Evolutionary conservation across 2,113 vertebrate species (phyloP).

Genomic region (Scortum barcoo): DNA sequence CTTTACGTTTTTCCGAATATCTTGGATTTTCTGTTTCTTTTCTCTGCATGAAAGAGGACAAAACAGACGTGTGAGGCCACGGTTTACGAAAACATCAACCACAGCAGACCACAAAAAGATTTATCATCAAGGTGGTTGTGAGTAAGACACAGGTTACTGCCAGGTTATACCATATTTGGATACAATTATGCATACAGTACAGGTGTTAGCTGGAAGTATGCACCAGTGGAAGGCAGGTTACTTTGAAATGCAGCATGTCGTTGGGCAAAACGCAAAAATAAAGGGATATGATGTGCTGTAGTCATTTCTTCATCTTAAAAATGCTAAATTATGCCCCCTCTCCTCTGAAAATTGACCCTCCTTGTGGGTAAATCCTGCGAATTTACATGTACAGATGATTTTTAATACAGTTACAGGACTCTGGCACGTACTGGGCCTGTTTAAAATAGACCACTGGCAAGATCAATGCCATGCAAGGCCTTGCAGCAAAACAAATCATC

Average conservation of each 20-base stretch:
- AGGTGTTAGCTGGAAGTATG: not conserved
- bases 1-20: slow-evolving; percentile 99
- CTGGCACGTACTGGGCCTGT: slow-evolving; percentile 63
- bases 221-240: not conserved
- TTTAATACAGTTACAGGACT: slow-evolving; percentile 55
- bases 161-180: slow-evolving; percentile 25
- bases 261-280: not conserved
- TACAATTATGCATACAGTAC: slow-evolving; percentile 21
- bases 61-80: slow-evolving; percentile 28
- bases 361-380: not conserved
- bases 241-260: not conserved
- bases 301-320: slow-evolving; percentile 13
- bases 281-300: not conserved
- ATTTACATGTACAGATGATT: slow-evolving; percentile 5
- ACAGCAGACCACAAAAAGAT: slow-evolving; percentile 29
- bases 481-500: slow-evolving; percentile 82
- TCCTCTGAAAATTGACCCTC: not conserved
- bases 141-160: slow-evolving; percentile 6
- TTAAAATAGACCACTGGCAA: slow-evolving; percentile 75
- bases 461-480: slow-evolving; percentile 80
- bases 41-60: slow-evolving; percentile 90
- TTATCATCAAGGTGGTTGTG: slow-evolving; percentile 23
- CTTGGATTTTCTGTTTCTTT: slow-evolving; percentile 99
- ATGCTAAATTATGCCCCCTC: not conserved
- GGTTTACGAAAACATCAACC: slow-evolving; percentile 29